Conservation (phyloP, 2,113 vertebrate genomes). For the Calyptomena viridis region DNA sequence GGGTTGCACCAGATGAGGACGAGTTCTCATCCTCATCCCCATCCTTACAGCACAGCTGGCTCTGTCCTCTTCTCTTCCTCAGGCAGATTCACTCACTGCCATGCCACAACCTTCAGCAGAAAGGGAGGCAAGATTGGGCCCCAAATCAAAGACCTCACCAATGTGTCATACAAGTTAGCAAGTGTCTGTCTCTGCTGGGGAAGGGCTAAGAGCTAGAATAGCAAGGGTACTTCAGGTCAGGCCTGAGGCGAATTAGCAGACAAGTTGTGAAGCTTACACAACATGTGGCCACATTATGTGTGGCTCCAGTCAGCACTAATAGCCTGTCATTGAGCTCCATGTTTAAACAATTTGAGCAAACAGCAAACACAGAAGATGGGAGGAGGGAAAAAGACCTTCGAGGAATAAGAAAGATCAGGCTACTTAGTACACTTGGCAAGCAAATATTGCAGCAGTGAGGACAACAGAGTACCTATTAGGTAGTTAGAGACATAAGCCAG, state of each 20-base stretch:
- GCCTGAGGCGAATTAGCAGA: constrained; percentile 62
- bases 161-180: background rate
- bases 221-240: constrained; percentile 65
- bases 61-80: background rate
- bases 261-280: constrained; percentile 66
- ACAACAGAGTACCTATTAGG: background rate
- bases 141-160: background rate
- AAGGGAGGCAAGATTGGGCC: background rate
- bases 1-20: background rate
- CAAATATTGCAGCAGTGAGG: background rate
- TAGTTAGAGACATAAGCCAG: background rate
- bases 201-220: constrained; percentile 18
- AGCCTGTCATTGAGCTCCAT: constrained; percentile 61
- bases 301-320: constrained; percentile 54
- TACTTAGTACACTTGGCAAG: background rate
- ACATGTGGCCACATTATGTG: constrained; percentile 65
- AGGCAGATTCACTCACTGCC: background rate
- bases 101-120: background rate
- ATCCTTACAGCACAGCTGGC: background rate
- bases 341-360: constrained; percentile 68
- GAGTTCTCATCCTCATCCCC: background rate
- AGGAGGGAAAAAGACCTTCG: constrained; percentile 44
- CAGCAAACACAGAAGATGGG: constrained; percentile 60
- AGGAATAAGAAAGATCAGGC: constrained; percentile 34
- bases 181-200: background rate